Base-by-base conservation (phyloP, 2,888 invertebrate genomes). In the Epistrophella euchroma region DNA sequence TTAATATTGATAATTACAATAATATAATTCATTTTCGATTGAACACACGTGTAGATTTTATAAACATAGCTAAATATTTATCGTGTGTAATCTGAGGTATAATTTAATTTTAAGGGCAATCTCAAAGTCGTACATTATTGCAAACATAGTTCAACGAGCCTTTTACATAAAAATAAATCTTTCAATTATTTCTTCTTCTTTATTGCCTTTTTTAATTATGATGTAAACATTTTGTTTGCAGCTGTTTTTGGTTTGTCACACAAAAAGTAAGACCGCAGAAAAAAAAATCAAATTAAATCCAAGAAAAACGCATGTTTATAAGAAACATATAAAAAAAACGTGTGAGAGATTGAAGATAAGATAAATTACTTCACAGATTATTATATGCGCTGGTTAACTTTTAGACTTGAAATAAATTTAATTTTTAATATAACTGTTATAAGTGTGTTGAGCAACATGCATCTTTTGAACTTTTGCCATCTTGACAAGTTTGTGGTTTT, bases 141-240 rank as follows among this genome's bases (percentile, higher is more conserved):
- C 50, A 68, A 68, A 22, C 50, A 50, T 45, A 64, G 45, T 50
- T 35, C 66, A 68, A 22, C 13, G 50, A 50, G 40, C 43, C 22
- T 40, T 60, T 15, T 9, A 19, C 19, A 45, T 10, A 40, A 6
- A 55, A 55, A 32, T 58, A 35, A 7, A 35, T 35, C 13, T 62
- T 40, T 62, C 25, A 22, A 17, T 60, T 22, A 62, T 40, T 71
- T 70, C 35, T 74, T 60, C 13, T 19, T 25, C 2, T 40, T 71
- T n/a, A n/a, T 56, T 45, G 2, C 2, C 62, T 43, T n/a, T 45
- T 72, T 43, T 35, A 73, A 73, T 68, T 70, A 45, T 62, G 47
- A 58, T 71, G 47, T 64, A 55, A 52, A 40, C 15, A 11, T n/a
- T 68, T 62, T 64, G 43, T 62, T 60, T 47, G 32, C 32, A 19